Conservation (phyloP, 2,797 vertebrate species). For the Cossypha niveicapilla region DNA sequence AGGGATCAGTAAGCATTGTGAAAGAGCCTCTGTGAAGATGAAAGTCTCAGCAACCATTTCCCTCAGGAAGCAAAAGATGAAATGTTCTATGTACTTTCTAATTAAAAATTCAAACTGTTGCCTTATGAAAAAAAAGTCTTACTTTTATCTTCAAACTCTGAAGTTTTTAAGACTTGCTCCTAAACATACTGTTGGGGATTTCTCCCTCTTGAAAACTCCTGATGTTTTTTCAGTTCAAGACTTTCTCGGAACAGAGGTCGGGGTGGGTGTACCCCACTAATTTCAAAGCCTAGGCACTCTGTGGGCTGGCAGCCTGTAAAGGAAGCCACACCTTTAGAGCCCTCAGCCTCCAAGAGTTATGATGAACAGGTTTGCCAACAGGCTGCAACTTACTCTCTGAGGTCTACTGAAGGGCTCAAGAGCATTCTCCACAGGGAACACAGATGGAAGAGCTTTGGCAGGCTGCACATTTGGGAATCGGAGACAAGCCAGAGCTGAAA, state of each 20-base stretch:
- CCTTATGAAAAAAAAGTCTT: background rate
- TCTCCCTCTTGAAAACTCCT: background rate
- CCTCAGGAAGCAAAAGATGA: conserved; percentile 9
- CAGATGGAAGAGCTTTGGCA: background rate
- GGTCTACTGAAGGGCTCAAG: background rate
- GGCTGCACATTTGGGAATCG: background rate
- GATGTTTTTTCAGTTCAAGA: background rate
- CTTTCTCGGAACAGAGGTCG: background rate
- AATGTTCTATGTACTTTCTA: conserved; percentile 6
- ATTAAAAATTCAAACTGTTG: conserved; percentile 22
- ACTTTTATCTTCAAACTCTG: conserved; percentile 12
- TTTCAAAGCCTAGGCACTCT: background rate
- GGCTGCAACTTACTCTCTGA: background rate
- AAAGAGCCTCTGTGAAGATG: conserved; percentile 47
- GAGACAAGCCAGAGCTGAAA: background rate
- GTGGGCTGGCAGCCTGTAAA: background rate
- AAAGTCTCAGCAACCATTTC: conserved; percentile 40
- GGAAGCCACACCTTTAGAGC: background rate
- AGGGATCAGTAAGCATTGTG: conserved; percentile 27
- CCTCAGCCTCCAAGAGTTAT: background rate
- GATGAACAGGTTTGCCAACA: background rate
- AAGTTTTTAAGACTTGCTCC: background rate
- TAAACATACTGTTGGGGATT: background rate
- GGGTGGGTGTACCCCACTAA: background rate
- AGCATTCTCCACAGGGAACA: background rate